A percentile compares a stretch with the other conserved stretches of the same genome.
phyloP scores from a whole-genome alignment of 1,140 invertebrate species.

The Drosophila novamexicana region DNA sequence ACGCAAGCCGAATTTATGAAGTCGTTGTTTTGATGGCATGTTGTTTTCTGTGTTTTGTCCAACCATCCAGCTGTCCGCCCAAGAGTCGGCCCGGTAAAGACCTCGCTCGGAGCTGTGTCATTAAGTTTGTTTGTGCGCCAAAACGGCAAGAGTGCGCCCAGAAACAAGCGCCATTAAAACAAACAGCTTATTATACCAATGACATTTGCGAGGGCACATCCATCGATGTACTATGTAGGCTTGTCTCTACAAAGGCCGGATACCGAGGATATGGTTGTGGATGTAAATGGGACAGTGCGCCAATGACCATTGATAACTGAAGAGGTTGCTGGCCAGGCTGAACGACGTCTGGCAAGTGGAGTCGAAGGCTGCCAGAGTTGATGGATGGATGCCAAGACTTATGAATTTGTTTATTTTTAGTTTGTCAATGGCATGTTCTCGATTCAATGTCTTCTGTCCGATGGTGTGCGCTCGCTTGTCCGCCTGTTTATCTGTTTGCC shows the following conservation, averaged over 20 bases:
- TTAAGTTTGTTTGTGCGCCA: constrained; percentile 77
- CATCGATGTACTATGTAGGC: neutral
- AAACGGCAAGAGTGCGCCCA: constrained; percentile 32
- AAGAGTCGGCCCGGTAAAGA: constrained; percentile 9
- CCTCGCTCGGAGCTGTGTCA: constrained; percentile 42
- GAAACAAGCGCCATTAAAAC: constrained; percentile 73
- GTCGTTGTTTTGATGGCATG: constrained; percentile 62
- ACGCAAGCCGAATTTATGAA: constrained; percentile 81
- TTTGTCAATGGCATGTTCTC: constrained; percentile 65
- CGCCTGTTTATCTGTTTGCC: constrained; percentile 72
- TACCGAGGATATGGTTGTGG: neutral
- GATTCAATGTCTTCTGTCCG: constrained; percentile 10
- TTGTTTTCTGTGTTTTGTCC: constrained; percentile 48
- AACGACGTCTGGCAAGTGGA: constrained; percentile 1
- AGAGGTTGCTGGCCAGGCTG: constrained; percentile 43
- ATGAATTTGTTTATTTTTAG: constrained; percentile 76
- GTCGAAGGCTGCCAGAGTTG: constrained; percentile 5
- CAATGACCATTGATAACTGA: constrained; percentile 72
- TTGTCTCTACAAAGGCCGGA: neutral
- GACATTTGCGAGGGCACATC: constrained; percentile 48
- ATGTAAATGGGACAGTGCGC: constrained; percentile 46
- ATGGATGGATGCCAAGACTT: constrained; percentile 47
- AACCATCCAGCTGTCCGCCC: constrained; percentile 21
- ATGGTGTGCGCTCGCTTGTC: constrained; percentile 20
- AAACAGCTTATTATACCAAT: constrained; percentile 83